Base-by-base conservation (phyloP, 2,113 vertebrate species). In the Limnothrissa miodon region DNA sequence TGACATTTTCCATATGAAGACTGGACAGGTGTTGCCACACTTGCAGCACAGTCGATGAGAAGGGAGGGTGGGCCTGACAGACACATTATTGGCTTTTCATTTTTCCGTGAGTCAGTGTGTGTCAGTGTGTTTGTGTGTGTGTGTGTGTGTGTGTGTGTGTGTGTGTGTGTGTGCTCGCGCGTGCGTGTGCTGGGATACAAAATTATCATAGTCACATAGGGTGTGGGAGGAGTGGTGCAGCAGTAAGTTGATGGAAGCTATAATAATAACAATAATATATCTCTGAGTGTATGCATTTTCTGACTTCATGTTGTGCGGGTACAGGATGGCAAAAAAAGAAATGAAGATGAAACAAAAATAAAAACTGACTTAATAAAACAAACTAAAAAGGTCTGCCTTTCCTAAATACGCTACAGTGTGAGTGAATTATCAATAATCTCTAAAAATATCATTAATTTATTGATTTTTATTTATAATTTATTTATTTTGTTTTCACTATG, bases 41-140 rank as follows among this genome's bases (percentile, higher is more conserved):
- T 81, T 70, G 66, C 36, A 78, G 80, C n/a, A 29, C 66, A 66
- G 83, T 44, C 79, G 82, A 82, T 46, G 19, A 23, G 19, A 56
- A 74, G 66, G 66, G 66, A 74, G 15, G 80, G 48, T 45, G 66
- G 78, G 19, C 42, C 36, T 48, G 70, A 81, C 66, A 80, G 80
- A 29, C 74, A 78, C 46, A 39, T 51, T 82, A n/a, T 45, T 74
- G 66, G 23, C 29, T 82, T 74, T 74, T 74, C 23, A 25, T 45
- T 29, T 11, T 39, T 29, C 33, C 11, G 62, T 70, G n/a, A 1
- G 25, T 33, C 25, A 3, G 62, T 36, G 62, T 36, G 62, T 70
- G 29, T 36, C 1, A 4, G 25, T 70, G 33, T 70, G 62, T 17
- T 8, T 15, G 29, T 70, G 29, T 36, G 9, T 33, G 29, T 36